Base-by-base conservation (phyloP, 37 sponge, comb jelly and placozoan genomes). In the Beroe ovata region DNA sequence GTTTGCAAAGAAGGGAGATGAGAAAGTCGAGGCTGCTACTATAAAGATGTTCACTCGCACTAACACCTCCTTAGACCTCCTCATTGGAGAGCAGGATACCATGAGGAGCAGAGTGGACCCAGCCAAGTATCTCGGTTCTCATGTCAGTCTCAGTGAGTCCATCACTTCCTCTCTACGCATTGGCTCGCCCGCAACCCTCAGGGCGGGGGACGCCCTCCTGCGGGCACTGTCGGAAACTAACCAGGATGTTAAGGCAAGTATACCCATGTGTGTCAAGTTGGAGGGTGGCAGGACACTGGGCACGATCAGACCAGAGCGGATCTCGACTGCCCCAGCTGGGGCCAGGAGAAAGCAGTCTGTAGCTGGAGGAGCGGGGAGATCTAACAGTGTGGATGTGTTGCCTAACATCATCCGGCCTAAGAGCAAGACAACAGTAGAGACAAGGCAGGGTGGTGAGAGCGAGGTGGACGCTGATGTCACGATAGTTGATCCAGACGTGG, bases 41-140 rank as follows among this genome's bases (percentile, higher is more conserved):
- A 77, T 77, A 2, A 11, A 35, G 54, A 77, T 77, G 84, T 42
- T 22, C 84, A 77, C 84, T 8, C 35, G 54, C 54, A 77, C 35
- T 21, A 42, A 42, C 22, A 36, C 28, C 1, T 77, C 84, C 41
- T 42, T 36, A 4, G 84, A 77, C 14, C 25, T 25, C 4, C 32
- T 69, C 37, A 3, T 77, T 8, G 84, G 16, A 6, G 84, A 77
- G 21, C 84, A 77, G 54, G 84, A 77, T 19, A 77, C 84, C 36
- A 77, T 77, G 84, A 11, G 84, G 3, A 77, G 84, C 22, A 77
- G 28, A 77, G 84, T 77, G 47, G 84, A 77, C 54, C 84, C 84
- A 4, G 41, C 84, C 23, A 33, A 36, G 22, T 77, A 77, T 54
- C 28, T 77, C 1, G 84, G 84, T 22, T 77, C 84, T 40, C 54